Evolutionary conservation across 2,888 invertebrate species (phyloP), one percentile per base, ranked within the genome.

Genomic region (Acrocera orbiculus): DNA sequence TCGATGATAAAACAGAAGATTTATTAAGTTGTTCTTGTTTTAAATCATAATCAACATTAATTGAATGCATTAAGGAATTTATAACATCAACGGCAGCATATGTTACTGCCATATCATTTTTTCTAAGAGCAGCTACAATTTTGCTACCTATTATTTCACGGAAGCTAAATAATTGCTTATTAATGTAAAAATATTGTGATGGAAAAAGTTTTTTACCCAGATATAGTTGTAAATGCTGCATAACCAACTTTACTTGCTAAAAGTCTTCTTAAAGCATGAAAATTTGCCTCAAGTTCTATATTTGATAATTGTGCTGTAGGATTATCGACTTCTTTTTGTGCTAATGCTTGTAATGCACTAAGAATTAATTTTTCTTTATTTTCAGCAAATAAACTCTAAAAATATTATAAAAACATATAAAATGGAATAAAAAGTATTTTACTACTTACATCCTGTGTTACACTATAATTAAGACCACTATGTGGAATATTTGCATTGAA

Each of bases 181-280:
- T 13, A 22, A 16, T 34, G 10, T n/a, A 26, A 16, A 31, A 20
- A 25, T 13, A 17, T 11, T 25, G 20, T 9, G n/a, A 19, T 22
- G 6, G 16, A 11, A 34, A 20, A 10, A 27, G 27, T 29, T 13
- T 22, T 28, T 35, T 60, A 86, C 82, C 86, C 86, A 30, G 79
- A 71, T 40, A 92, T 64, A 42, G 78, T 75, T 8, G 92, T 93
- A 56, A 96, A 95, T 4, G 93, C 87, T 20, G 87, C 81, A 58
- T 95, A 99, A 3, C 98, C 98, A 28, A 92, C 87, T 71, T 96
- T 98, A 47, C 92, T 95, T 0, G 96, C 96, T 36, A 96, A 81
- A 10, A 99, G 64, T 44, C 98, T 64, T 17, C 95, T 67, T 32
- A 99, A 58, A 8, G 90, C 90, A 53, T 95, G 95, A 62, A 98